Conservation (phyloP, 2,888 invertebrate species). For the Chrysomela aeneicollis region DNA sequence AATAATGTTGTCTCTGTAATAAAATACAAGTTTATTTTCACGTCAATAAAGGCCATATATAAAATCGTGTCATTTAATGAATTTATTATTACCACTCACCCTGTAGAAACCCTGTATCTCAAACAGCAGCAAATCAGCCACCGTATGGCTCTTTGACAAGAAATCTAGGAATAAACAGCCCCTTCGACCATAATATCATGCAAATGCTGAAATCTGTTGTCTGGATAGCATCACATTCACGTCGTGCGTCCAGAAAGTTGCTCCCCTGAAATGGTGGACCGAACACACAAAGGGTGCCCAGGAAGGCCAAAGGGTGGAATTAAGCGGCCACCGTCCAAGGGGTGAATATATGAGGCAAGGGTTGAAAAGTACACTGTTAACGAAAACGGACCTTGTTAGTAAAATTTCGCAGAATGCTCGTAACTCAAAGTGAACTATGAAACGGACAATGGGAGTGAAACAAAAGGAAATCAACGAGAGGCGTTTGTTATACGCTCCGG, state of each 20-base stretch:
- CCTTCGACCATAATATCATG: slow-evolving; percentile 28
- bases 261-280: slow-evolving; percentile 47
- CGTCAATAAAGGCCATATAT: no score
- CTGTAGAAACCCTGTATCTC: no score
- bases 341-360: slow-evolving; percentile 61
- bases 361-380: slow-evolving; percentile 57
- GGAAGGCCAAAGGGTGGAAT: slow-evolving; percentile 53
- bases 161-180: slow-evolving; percentile 1
- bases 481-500: slow-evolving; percentile 31
- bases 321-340: slow-evolving; percentile 60
- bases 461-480: slow-evolving; percentile 43
- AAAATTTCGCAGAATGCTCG: slow-evolving; percentile 50
- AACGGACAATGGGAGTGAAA: slow-evolving; percentile 45
- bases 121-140: no score
- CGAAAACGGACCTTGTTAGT: slow-evolving; percentile 54
- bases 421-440: slow-evolving; percentile 51
- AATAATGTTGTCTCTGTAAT: no score
- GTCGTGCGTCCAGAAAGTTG: slow-evolving; percentile 39
- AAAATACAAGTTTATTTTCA: no score
- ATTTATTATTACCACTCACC: no score
- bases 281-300: slow-evolving; percentile 30
- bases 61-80: no score
- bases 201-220: slow-evolving; percentile 34
- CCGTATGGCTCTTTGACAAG: not conserved
- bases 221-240: slow-evolving; percentile 27